Percentiles rank a stretch among this genome's conserved stretches.
Evolutionary conservation across 2,888 invertebrate species (phyloP).

Genomic region (Athalia rosae): DNA sequence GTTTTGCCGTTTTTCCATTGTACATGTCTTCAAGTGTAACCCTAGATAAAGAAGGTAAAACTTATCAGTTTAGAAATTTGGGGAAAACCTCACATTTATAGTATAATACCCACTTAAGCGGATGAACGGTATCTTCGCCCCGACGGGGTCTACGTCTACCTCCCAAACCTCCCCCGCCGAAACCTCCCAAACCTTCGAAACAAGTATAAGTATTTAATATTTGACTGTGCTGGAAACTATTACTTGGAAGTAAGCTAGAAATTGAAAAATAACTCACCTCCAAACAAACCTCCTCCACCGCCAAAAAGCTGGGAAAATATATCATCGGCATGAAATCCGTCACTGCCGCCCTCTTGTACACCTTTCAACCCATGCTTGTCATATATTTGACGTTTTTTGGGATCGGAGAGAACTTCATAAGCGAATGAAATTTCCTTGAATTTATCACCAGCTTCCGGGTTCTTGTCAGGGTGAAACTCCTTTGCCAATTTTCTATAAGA

Average conservation of each 20-base stretch:
- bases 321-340: conserved; percentile 78
- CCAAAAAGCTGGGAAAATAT: conserved; percentile 83
- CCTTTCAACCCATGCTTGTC: conserved; percentile 92
- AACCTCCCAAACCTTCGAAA: conserved; percentile 58
- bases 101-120: conserved; percentile 77
- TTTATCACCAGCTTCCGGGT: conserved; percentile 92
- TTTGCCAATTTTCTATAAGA: conserved; percentile 94
- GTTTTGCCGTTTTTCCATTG: conserved; percentile 89
- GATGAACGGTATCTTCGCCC: conserved; percentile 90
- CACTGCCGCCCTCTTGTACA: conserved; percentile 83
- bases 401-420: conserved; percentile 93
- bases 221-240: background rate
- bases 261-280: conserved; percentile 49
- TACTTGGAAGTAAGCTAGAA: too few relatives aligned
- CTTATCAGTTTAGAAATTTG: background rate
- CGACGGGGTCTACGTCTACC: conserved; percentile 77
- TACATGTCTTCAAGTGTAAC: conserved; percentile 94
- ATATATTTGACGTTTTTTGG: conserved; percentile 89
- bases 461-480: conserved; percentile 95
- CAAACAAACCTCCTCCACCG: conserved; percentile 77
- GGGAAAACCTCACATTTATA: background rate
- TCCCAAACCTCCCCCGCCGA: conserved; percentile 73
- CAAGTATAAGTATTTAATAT: background rate
- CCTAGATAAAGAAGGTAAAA: conserved; percentile 66
- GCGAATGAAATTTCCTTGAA: conserved; percentile 98